Percentiles rank a stretch among this genome's conserved stretches.
These are phyloP conservation scores for Ichneumon xanthorius DNA, from an alignment of 2,888 invertebrate genomes.

Conservation along the genomic window DNA sequence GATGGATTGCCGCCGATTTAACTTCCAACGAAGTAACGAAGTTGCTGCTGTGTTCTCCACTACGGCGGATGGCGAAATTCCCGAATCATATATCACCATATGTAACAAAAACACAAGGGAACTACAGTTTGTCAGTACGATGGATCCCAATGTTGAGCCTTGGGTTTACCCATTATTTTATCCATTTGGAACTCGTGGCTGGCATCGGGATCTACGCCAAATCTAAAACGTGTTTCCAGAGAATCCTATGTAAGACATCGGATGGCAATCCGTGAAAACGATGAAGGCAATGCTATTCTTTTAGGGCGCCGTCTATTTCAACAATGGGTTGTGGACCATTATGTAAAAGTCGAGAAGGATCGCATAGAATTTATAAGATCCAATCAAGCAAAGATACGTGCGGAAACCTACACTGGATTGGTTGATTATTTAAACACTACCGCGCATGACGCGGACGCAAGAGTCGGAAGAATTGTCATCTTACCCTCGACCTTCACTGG, in stretches of 20 bases:
- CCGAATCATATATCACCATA: conserved; percentile 64
- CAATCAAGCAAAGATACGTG: conserved; percentile 61
- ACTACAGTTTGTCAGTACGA: conserved; percentile 64
- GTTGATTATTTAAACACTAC: conserved; percentile 48
- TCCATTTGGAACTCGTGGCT: conserved; percentile 65
- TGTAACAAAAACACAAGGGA: conserved; percentile 60
- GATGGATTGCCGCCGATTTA: conserved; percentile 11
- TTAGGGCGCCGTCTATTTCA: conserved; percentile 52
- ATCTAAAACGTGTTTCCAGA: conserved; percentile 28
- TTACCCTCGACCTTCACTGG: conserved; percentile 64
- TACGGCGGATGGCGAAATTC: conserved; percentile 68
- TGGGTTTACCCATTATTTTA: conserved; percentile 63
- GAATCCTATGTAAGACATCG: conserved; percentile 14
- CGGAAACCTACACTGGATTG: conserved; percentile 48
- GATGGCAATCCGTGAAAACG: not conserved
- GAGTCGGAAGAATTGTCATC: too few species aligned
- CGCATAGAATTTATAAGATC: conserved; percentile 30
- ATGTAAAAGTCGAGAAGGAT: conserved; percentile 23
- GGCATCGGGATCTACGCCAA: conserved; percentile 43
- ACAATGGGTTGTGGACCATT: conserved; percentile 36
- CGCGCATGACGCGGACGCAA: conserved; percentile 18
- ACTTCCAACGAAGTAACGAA: conserved; percentile 6
- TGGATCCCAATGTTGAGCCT: too few species aligned
- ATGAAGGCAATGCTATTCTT: conserved; percentile 2
- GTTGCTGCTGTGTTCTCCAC: conserved; percentile 61